A percentile compares a stretch with the other conserved stretches of the same genome.
These are phyloP conservation scores for Fringilla coelebs DNA, from an alignment of 2,797 vertebrate species.

Conservation along the genomic window DNA sequence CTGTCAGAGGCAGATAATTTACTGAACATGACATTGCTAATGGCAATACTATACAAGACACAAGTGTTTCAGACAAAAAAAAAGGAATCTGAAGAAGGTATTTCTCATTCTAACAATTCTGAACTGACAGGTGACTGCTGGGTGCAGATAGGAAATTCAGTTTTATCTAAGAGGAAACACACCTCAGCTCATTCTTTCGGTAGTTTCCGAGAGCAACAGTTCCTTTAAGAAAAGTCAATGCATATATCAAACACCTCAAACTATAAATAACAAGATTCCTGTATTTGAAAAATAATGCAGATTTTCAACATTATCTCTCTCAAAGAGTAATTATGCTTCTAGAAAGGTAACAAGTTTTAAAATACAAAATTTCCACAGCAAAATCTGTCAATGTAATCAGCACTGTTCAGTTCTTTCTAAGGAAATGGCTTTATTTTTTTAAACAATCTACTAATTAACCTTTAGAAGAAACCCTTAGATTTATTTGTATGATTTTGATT, in stretches of 20 bases:
- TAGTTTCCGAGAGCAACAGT: not conserved
- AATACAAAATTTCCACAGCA: not conserved
- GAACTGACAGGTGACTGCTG: not conserved
- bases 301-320: slow-evolving; percentile 20
- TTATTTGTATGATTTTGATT: not conserved
- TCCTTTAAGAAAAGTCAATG: not conserved
- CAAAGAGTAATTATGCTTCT: slow-evolving; percentile 38
- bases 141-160: slow-evolving; percentile 19
- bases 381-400: not conserved
- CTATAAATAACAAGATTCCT: not conserved
- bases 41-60: not conserved
- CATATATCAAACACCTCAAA: not conserved
- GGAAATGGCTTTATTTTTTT: not conserved
- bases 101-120: not conserved
- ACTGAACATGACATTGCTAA: not conserved
- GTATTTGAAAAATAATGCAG: slow-evolving; percentile 10
- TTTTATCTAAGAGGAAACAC: slow-evolving; percentile 34
- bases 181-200: not conserved
- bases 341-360: slow-evolving; percentile 1
- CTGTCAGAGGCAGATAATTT: not conserved
- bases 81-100: not conserved
- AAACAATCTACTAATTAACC: not conserved
- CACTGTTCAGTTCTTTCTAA: not conserved
- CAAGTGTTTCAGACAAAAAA: not conserved
- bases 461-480: not conserved